A percentile compares a stretch with the other conserved stretches of the same genome.
Evolutionary conservation across 2,888 invertebrate genomes (phyloP).

Genomic region (Troides helena): DNA sequence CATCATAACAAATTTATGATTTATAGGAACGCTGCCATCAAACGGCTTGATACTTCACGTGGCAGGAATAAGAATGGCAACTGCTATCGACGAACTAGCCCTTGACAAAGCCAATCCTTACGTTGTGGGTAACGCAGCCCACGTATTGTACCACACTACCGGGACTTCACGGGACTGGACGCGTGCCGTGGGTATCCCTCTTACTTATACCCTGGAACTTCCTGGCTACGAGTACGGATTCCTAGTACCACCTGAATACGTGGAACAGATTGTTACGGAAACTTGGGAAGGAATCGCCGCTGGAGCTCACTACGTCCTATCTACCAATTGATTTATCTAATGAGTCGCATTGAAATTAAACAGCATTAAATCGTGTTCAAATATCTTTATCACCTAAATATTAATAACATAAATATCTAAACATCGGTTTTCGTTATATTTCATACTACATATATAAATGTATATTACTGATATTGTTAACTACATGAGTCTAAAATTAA

Average conservation of each 20-base stretch:
- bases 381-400: neutral
- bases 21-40: constrained; percentile 69
- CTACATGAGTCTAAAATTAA: too few species aligned
- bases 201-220: constrained; percentile 84
- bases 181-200: constrained; percentile 76
- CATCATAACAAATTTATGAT: neutral
- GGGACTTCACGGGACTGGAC: constrained; percentile 87
- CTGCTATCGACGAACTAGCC: constrained; percentile 66
- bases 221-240: constrained; percentile 81
- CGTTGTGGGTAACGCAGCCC: constrained; percentile 79
- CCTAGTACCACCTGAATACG: constrained; percentile 76
- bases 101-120: constrained; percentile 67
- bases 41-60: constrained; percentile 72
- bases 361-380: neutral
- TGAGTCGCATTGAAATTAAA: neutral
- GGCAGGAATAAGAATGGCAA: constrained; percentile 63
- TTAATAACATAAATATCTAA: too few species aligned
- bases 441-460: too few species aligned
- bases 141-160: constrained; percentile 79
- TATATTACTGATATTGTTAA: too few species aligned
- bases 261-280: constrained; percentile 79
- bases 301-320: constrained; percentile 56
- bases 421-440: too few species aligned
- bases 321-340: constrained; percentile 28
- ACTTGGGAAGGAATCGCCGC: constrained; percentile 81